Evolutionary conservation across 2,797 vertebrate species (phyloP).

Genomic region (Halcyon leucocephala): DNA sequence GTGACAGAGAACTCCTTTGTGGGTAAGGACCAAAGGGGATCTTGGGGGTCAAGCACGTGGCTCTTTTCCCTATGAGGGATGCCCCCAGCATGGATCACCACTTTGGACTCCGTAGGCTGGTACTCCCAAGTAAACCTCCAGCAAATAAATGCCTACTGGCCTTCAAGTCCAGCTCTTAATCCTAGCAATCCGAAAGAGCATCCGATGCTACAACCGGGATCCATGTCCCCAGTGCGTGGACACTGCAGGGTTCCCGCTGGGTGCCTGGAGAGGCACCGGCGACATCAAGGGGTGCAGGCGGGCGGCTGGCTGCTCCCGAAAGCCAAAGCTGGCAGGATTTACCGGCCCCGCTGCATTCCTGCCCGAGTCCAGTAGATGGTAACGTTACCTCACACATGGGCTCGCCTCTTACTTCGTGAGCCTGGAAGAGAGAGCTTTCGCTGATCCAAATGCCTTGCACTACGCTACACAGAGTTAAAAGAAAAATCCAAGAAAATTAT

Average conservation of each 20-base stretch:
- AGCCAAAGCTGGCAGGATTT: background rate
- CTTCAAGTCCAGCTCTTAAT: accelerated
- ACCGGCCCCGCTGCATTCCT: background rate
- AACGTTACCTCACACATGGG: background rate
- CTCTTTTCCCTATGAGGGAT: background rate
- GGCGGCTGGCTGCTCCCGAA: accelerated
- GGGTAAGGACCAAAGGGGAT: background rate
- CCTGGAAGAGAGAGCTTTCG: background rate
- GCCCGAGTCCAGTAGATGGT: background rate
- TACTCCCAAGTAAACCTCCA: background rate
- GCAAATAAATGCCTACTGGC: accelerated
- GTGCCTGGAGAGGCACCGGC: accelerated
- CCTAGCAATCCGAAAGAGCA: accelerated
- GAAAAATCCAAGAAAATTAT: background rate
- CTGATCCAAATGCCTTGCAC: no score
- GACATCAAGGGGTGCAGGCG: background rate
- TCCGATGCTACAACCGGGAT: accelerated
- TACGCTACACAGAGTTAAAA: background rate
- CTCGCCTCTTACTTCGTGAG: accelerated
- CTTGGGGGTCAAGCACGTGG: accelerated
- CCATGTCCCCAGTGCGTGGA: accelerated
- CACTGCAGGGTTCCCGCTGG: background rate
- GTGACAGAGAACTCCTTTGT: background rate
- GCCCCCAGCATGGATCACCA: background rate
- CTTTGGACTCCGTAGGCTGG: background rate